Base-by-base conservation (phyloP, 2,113 vertebrate species). In the Percina caprodes region DNA sequence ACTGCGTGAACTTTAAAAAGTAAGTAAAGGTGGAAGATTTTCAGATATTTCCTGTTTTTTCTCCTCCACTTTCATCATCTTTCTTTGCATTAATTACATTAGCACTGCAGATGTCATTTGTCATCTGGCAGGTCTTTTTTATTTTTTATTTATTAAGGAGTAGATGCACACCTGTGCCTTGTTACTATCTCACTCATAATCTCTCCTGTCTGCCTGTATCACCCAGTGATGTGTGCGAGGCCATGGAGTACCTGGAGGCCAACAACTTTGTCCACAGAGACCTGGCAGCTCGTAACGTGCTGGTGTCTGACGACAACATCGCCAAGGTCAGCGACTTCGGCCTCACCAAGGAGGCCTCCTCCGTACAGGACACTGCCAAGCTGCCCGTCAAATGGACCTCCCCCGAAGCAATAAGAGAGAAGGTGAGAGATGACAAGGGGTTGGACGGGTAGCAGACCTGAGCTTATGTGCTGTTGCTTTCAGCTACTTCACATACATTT, bases 271-370 rank as follows among this genome's bases (percentile, higher is more conserved):
- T 99, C 62, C 98, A 99, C 89, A 95, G 98, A 91, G 98, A 99
- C 93, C 93, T 99, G 94, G 98, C 98, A 0, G 98, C 98, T 0
- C 96, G 98, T n/a, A 99, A 99, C 2, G 98, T 99, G 82, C 94
- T 99, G 72, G 98, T 99, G 68, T 99, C 98, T 0, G 98, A 99
- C 67, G 98, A 99, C 93, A 99, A 98, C 82, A 97, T 98, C 2
- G 98, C 98, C 39, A 99, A 99, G 90, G 98, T 99, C 94, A 99
- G 98, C 69, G 98, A 99, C 92, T 99, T 99, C 0, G 98, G 98
- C 59, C 96, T 99, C 82, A 99, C 98, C 72, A 99, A 99, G 94
- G 98, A 99, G 92, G 98, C 97, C 12, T 99, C 98, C 6, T 98
- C 95, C 91, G 97, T 96, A 30, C 98, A 99, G 92, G 98, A 99